Conservation (phyloP, 2,888 invertebrate genomes). For the Agrochola lychnidis region DNA sequence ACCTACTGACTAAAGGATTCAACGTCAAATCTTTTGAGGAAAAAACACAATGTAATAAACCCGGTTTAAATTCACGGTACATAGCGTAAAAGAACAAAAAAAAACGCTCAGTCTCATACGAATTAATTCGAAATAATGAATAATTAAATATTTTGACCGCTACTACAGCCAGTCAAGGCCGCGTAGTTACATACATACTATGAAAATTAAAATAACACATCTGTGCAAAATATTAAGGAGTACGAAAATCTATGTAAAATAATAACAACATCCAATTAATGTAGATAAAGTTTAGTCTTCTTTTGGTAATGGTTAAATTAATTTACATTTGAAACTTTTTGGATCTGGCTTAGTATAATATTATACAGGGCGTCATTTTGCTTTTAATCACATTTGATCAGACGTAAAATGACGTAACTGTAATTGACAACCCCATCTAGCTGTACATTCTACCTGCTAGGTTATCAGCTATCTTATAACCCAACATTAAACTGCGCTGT, state of each 20-base stretch:
- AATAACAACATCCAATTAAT: background rate
- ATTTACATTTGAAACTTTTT: background rate
- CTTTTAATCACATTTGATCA: slow-evolving; percentile 3
- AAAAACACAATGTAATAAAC: slow-evolving; percentile 21
- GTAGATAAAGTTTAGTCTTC: background rate
- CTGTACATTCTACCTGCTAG: background rate
- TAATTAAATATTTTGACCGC: slow-evolving; percentile 79
- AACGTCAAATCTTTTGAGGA: slow-evolving; percentile 17
- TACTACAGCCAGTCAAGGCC: slow-evolving; percentile 73
- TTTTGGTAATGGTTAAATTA: background rate
- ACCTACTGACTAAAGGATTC: too few relatives aligned
- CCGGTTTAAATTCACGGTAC: slow-evolving; percentile 44
- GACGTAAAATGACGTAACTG: slow-evolving; percentile 12
- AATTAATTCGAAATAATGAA: slow-evolving; percentile 80
- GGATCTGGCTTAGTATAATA: background rate
- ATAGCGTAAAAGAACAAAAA: slow-evolving; percentile 50
- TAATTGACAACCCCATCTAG: background rate
- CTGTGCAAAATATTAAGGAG: slow-evolving; percentile 32
- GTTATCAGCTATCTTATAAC: slow-evolving; percentile 9
- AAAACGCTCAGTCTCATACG: slow-evolving; percentile 66
- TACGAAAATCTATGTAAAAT: background rate
- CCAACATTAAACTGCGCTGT: slow-evolving; percentile 25
- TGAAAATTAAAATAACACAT: slow-evolving; percentile 56
- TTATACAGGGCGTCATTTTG: background rate
- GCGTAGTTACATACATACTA: slow-evolving; percentile 63